Evolutionary conservation across 2,888 invertebrate species (phyloP).

Genomic region (Chloroclystis v-ata): DNA sequence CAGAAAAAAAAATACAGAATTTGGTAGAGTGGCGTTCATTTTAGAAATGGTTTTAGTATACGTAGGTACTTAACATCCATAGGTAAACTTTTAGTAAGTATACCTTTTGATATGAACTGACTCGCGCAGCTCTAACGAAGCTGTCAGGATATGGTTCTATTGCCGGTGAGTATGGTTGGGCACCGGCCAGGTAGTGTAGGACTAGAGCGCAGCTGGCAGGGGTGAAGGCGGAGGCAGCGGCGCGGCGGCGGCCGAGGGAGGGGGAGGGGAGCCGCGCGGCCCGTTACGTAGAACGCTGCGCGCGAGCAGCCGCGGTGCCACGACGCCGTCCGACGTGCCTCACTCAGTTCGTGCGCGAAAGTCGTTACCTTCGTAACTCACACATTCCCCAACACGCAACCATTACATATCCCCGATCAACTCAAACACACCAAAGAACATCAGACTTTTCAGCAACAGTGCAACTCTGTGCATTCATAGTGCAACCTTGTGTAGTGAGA

Average conservation of each 20-base stretch:
- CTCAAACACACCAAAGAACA: slow-evolving; percentile 47
- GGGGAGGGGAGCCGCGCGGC: slow-evolving; percentile 11
- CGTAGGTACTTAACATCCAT: no score
- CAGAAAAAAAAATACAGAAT: no score
- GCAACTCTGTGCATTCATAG: slow-evolving; percentile 37
- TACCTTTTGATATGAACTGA: no score
- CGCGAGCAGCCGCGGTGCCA: slow-evolving; percentile 43
- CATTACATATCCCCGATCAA: slow-evolving; percentile 40
- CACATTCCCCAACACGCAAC: slow-evolving; percentile 65
- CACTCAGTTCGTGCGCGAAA: slow-evolving; percentile 78
- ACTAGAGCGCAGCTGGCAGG: background rate
- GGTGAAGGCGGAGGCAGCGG: slow-evolving; percentile 30
- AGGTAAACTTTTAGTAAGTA: no score
- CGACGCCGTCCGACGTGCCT: slow-evolving; percentile 77
- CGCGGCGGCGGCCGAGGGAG: slow-evolving; percentile 34
- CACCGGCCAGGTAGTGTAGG: background rate
- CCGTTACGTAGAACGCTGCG: slow-evolving; percentile 38
- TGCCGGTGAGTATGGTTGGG: no score
- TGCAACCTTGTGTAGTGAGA: slow-evolving; percentile 66
- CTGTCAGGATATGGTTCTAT: no score
- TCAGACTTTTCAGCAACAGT: slow-evolving; percentile 40
- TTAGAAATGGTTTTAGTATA: no score
- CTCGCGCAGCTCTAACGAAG: no score
- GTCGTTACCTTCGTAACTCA: slow-evolving; percentile 73
- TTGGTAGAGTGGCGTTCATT: no score